Evolutionary conservation across 2,797 vertebrate species (phyloP).

Genomic region (Lagodon rhomboides): DNA sequence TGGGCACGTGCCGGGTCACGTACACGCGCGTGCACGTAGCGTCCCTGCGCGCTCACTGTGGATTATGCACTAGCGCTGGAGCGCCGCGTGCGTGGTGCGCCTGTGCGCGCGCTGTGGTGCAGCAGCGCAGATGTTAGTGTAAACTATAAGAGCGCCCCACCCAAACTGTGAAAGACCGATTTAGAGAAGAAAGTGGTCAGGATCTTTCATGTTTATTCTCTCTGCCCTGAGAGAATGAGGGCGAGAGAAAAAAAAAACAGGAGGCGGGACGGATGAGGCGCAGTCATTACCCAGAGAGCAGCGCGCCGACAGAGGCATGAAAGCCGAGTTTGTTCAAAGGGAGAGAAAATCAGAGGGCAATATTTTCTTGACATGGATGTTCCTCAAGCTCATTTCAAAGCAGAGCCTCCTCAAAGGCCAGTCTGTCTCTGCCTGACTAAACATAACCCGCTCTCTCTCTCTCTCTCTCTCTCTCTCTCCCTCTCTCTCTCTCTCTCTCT

Average conservation of each 20-base stretch:
- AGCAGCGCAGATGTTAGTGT: constrained; percentile 53
- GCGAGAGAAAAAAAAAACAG: constrained; percentile 4
- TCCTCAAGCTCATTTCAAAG: constrained; percentile 82
- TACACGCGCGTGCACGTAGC: not conserved
- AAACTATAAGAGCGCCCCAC: constrained; percentile 60
- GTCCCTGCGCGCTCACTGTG: not conserved
- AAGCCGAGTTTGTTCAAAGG: constrained; percentile 73
- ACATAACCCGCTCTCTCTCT: constrained; percentile 58
- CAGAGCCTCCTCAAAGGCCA: constrained; percentile 77
- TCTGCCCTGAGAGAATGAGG: constrained; percentile 54
- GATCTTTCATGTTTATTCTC: constrained; percentile 60
- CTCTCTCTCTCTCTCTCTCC: constrained; percentile 32
- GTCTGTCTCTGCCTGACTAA: constrained; percentile 78
- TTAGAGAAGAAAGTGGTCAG: constrained; percentile 60
- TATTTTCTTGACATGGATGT: constrained; percentile 85
- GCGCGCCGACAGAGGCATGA: constrained; percentile 58
- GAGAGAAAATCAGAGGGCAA: constrained; percentile 70
- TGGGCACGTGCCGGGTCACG: not conserved
- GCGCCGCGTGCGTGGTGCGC: not conserved
- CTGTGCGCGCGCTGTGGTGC: constrained; percentile 27
- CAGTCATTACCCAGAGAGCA: constrained; percentile 32
- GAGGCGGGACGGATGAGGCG: constrained; percentile 34
- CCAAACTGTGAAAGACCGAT: constrained; percentile 65
- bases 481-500: constrained; percentile 32
- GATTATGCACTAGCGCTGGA: not conserved